Percentiles rank a stretch among this genome's conserved stretches.
Conservation (phyloP, 2,113 vertebrate species). For the Callipepla squamata region DNA sequence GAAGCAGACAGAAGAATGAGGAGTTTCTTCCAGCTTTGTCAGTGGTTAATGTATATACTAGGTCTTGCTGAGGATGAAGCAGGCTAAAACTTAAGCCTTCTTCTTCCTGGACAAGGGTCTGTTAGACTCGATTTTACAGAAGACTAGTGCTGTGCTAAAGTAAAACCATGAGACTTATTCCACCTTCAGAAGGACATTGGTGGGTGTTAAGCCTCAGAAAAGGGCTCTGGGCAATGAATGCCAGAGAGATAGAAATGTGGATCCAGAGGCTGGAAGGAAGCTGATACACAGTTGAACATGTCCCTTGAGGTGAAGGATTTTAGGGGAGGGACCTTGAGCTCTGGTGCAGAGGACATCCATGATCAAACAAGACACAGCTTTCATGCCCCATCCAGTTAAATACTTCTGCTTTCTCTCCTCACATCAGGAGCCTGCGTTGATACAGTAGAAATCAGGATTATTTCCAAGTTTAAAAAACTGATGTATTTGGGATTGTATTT, state of each 20-base stretch:
- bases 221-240: not conserved
- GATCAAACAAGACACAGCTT: not conserved
- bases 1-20: not conserved
- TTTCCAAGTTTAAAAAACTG: not conserved
- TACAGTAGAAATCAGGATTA: not conserved
- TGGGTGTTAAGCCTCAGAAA: not conserved
- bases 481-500: not conserved
- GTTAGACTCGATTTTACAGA: not conserved
- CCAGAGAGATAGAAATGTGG: not conserved
- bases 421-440: not conserved
- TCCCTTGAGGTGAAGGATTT: accelerated
- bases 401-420: not conserved
- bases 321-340: not conserved
- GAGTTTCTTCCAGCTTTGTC: not conserved
- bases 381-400: not conserved
- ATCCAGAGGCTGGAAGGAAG: not conserved
- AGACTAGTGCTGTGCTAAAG: not conserved
- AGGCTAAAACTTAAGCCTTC: not conserved
- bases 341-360: not conserved
- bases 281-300: not conserved
- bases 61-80: not conserved
- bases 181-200: not conserved
- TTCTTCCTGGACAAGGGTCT: not conserved
- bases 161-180: not conserved
- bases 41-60: not conserved